phyloP scores from a whole-genome alignment of 1,140 invertebrate genomes.

The Nilaparvata lugens region DNA sequence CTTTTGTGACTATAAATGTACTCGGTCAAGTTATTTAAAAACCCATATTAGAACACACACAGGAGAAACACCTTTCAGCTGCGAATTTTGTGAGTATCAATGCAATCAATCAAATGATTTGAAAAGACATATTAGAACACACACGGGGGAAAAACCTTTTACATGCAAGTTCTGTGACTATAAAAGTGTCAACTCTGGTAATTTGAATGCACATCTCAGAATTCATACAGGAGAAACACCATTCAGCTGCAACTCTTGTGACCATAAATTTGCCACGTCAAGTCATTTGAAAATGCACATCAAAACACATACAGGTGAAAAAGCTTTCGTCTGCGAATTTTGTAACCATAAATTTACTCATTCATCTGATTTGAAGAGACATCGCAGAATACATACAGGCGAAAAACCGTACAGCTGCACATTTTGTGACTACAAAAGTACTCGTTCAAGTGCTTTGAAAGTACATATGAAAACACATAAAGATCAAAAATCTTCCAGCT shows the following conservation, averaged over 20 bases:
- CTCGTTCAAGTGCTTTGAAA: no score
- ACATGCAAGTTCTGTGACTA: conserved; percentile 7
- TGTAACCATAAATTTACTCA: not conserved
- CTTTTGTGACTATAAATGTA: no score
- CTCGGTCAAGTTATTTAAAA: no score
- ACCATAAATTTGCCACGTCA: not conserved
- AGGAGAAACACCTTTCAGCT: no score
- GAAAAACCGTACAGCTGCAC: not conserved
- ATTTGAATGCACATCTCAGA: conserved; percentile 2
- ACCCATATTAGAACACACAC: no score
- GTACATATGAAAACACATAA: no score
- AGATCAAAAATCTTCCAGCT: no score
- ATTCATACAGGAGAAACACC: conserved; percentile 9
- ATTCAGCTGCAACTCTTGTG: conserved; percentile 2
- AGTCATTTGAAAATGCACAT: not conserved
- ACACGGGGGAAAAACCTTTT: not conserved
- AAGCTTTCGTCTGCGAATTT: not conserved
- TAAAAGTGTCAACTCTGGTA: not conserved
- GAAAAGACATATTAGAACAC: not conserved
- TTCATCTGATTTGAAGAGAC: not conserved
- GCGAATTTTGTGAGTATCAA: no score
- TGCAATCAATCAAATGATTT: not conserved
- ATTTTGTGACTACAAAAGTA: no score
- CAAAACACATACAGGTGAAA: not conserved
- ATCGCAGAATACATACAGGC: not conserved